Conservation (phyloP, 2,797 vertebrate species). For the Nannoperca australis region DNA sequence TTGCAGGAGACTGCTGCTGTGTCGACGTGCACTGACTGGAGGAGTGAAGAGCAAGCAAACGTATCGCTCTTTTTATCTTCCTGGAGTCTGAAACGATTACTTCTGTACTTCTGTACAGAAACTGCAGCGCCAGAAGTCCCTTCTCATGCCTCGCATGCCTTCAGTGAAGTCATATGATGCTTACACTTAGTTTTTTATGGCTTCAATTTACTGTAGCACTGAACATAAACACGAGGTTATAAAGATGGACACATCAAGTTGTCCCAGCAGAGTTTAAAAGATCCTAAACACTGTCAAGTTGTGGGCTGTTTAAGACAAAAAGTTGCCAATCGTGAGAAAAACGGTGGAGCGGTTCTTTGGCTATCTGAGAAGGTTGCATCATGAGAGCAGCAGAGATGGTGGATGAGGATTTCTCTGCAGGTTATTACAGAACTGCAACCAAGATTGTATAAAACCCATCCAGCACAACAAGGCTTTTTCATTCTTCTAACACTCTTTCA, state of each 20-base stretch:
- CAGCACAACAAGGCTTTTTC: background rate
- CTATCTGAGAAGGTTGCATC: background rate
- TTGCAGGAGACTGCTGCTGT: slow-evolving; percentile 42
- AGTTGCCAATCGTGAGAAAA: background rate
- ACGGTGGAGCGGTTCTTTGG: background rate
- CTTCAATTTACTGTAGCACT: background rate
- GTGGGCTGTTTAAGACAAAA: background rate
- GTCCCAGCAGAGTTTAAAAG: background rate
- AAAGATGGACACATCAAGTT: background rate
- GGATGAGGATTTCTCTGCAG: too few relatives aligned
- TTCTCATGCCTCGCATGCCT: background rate
- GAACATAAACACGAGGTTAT: background rate
- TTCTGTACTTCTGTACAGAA: background rate
- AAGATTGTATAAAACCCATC: background rate
- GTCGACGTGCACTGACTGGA: background rate
- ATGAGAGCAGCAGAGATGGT: background rate
- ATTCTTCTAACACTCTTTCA: background rate
- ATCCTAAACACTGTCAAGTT: background rate
- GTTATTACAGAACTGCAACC: background rate
- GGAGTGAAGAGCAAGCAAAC: background rate
- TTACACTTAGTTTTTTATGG: background rate
- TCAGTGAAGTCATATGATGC: background rate
- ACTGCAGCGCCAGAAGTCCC: background rate
- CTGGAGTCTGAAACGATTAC: slow-evolving; percentile 7
- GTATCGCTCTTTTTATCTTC: background rate